These are phyloP conservation scores for Gandaritis pyraliata DNA, from an alignment of 2,888 invertebrate species.

Conservation along the genomic window DNA sequence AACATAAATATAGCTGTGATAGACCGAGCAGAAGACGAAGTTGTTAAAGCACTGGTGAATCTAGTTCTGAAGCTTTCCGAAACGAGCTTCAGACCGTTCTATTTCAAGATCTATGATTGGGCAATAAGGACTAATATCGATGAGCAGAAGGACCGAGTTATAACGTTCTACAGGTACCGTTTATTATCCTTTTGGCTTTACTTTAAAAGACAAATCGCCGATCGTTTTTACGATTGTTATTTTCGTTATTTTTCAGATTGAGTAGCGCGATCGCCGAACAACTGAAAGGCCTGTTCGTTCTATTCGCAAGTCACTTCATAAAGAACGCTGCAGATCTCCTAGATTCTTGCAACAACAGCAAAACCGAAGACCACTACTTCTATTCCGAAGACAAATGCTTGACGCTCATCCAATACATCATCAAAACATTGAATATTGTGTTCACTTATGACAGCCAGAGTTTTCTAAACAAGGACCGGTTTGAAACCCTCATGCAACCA, in stretches of 20 bases:
- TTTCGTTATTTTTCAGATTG: conserved; percentile 79
- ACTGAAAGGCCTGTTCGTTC: conserved; percentile 93
- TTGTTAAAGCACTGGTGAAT: conserved; percentile 90
- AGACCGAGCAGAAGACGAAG: conserved; percentile 87
- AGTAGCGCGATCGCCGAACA: conserved; percentile 91
- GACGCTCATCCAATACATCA: conserved; percentile 87
- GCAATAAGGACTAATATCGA: conserved; percentile 86
- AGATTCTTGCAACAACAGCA: conserved; percentile 86
- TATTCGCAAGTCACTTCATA: conserved; percentile 95
- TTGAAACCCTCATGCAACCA: conserved; percentile 93
- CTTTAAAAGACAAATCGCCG: too few species aligned
- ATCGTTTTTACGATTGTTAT: neutral
- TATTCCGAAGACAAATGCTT: conserved; percentile 83
- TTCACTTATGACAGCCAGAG: conserved; percentile 93
- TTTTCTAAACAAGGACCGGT: conserved; percentile 93
- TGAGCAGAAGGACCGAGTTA: conserved; percentile 86
- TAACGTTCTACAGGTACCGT: conserved; percentile 91
- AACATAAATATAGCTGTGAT: conserved; percentile 68
- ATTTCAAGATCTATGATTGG: conserved; percentile 95
- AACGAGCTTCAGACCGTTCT: conserved; percentile 94
- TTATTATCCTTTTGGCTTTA: neutral
- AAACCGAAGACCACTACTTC: conserved; percentile 81
- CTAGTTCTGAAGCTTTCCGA: conserved; percentile 95
- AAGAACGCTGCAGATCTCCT: conserved; percentile 91
- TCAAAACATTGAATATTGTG: conserved; percentile 90